Conservation (phyloP, 2,113 vertebrate species). For the Percopsis transmontana region DNA sequence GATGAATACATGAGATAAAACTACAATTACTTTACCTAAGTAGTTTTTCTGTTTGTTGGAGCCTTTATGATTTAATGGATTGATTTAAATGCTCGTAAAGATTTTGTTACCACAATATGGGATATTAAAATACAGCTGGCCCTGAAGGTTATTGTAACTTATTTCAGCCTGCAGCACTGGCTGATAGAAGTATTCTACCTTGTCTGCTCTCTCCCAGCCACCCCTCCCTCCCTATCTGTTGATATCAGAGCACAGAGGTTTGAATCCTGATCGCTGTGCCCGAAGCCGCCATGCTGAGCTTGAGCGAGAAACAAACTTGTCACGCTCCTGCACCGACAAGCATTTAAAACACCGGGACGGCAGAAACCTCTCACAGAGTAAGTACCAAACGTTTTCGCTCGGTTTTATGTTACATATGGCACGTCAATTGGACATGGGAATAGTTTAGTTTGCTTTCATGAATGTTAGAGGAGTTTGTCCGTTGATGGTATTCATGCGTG, state of each 20-base stretch:
- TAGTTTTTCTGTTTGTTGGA: too few species aligned
- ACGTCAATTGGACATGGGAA: neutral
- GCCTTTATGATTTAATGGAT: too few species aligned
- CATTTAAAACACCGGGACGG: constrained; percentile 20
- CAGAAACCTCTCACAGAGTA: constrained; percentile 33
- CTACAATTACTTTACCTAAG: too few species aligned
- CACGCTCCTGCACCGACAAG: constrained; percentile 37
- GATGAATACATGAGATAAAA: too few species aligned
- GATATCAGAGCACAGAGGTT: constrained; percentile 53
- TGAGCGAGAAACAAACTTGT: constrained; percentile 46
- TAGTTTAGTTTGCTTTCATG: too few species aligned
- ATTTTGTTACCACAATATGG: too few species aligned
- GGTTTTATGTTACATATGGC: neutral
- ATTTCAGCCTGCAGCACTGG: neutral
- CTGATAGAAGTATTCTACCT: neutral
- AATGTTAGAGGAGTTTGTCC: neutral
- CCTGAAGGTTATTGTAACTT: neutral
- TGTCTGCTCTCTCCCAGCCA: neutral
- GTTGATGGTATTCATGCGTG: constrained; percentile 25
- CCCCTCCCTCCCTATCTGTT: constrained; percentile 36
- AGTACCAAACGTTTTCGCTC: constrained; percentile 22
- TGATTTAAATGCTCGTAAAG: too few species aligned
- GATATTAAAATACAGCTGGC: too few species aligned
- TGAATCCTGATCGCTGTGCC: constrained; percentile 49
- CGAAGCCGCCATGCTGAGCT: constrained; percentile 71